Evolutionary conservation across 2,888 invertebrate genomes (phyloP).

Genomic region (Gandaritis pyraliata): DNA sequence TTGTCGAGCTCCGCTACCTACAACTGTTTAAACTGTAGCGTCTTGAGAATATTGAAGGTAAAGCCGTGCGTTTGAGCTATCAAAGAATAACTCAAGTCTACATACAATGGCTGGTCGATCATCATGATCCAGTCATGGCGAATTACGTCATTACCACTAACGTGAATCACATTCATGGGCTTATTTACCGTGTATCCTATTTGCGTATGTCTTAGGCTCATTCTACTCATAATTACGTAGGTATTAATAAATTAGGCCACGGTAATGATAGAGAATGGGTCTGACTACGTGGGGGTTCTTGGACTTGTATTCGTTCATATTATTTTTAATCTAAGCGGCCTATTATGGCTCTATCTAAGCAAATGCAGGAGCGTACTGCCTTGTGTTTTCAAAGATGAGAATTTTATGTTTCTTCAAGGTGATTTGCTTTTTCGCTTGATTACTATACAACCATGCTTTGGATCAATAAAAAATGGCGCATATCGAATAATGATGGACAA

Average conservation of each 20-base stretch:
- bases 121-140: conserved; percentile 36
- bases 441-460: background rate
- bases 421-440: background rate
- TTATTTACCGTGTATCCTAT: conserved; percentile 37
- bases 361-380: no score
- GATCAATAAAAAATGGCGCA: no score
- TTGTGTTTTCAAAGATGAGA: no score
- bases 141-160: conserved; percentile 36
- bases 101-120: conserved; percentile 29
- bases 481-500: background rate
- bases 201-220: conserved; percentile 26
- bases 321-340: no score
- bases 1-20: no score
- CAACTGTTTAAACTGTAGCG: no score
- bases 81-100: conserved; percentile 12
- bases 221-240: no score
- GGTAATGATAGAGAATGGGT: no score
- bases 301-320: no score
- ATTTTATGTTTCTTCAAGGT: background rate
- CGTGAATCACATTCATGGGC: conserved; percentile 26
- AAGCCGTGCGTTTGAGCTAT: background rate
- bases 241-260: no score
- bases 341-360: no score
- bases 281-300: no score
- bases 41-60: background rate